Conservation (phyloP, 2,888 invertebrate genomes). For the Tetrapedia diversipes region DNA sequence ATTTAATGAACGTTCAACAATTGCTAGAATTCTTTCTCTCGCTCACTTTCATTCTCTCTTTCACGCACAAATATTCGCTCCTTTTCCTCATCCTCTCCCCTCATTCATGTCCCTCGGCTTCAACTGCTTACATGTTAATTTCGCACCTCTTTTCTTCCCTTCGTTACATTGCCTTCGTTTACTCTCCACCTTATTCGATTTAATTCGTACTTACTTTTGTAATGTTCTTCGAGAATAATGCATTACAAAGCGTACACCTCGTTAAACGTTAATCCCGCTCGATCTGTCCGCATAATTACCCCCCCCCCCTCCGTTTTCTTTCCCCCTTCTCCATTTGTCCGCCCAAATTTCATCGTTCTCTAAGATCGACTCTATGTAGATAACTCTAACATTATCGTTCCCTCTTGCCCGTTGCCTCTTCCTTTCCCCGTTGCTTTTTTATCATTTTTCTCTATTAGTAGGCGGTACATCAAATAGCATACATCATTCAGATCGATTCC, state of each 20-base stretch:
- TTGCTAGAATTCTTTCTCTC: slow-evolving; percentile 65
- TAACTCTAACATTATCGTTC: slow-evolving; percentile 6
- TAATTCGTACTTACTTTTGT: slow-evolving; percentile 49
- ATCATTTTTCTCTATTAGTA: slow-evolving; percentile 30
- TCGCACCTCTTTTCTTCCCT: slow-evolving; percentile 38
- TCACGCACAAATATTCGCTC: slow-evolving; percentile 23
- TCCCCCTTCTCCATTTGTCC: slow-evolving; percentile 34
- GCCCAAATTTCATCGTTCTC: slow-evolving; percentile 28
- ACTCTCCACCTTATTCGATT: slow-evolving; percentile 35
- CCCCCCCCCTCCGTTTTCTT: slow-evolving; percentile 31
- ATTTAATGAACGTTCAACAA: slow-evolving; percentile 72
- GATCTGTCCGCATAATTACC: slow-evolving; percentile 28
- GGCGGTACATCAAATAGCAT: slow-evolving; percentile 60
- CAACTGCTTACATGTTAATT: slow-evolving; percentile 35
- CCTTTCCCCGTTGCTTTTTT: slow-evolving; percentile 4
- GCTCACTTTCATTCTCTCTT: slow-evolving; percentile 29
- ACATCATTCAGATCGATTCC: slow-evolving; percentile 64
- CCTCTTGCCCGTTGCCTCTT: slow-evolving; percentile 12
- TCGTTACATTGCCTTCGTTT: slow-evolving; percentile 14
- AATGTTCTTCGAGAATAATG: slow-evolving; percentile 59
- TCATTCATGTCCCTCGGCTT: slow-evolving; percentile 41
- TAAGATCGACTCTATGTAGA: slow-evolving; percentile 26
- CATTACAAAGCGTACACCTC: slow-evolving; percentile 42
- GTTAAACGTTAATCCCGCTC: slow-evolving; percentile 27
- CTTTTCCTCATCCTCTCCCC: slow-evolving; percentile 6